Evolutionary conservation across 2,888 invertebrate genomes (phyloP), one percentile per base, ranked within the genome.

Genomic region (Rugalucina vietnamica): DNA sequence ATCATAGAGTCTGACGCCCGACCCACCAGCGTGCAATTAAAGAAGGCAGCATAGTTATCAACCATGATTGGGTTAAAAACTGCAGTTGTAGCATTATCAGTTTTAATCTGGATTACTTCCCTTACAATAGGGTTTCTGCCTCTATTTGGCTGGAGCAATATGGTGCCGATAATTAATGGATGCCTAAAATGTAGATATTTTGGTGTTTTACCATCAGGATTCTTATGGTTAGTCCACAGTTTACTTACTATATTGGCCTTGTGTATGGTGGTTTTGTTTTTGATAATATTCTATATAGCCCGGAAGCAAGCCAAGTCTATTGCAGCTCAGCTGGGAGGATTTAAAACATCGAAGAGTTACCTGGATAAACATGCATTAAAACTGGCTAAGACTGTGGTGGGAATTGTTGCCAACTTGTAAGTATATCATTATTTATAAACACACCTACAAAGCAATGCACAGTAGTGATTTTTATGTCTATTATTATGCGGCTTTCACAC

Each of bases 121-220:
- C 65, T 84, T 12, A 24, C 85, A 0, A 76, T 90, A 24, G 90
- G 90, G 29, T 77, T 89, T 50, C 65, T 89, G 21, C 91, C 91
- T 12, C 60, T 88, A 18, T 76, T 89, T 36, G 90, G 89, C 3
- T 90, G 90, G 89, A 37, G 76, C 24, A 65, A 78, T 29, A 18
- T 54, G 39, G 5, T 32, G 0, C 18, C 3, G 2, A 79, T 50
- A 5, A 72, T 82, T 10, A 54, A 79, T 5, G 81, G 81, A 18
- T 77, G 73, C 10, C 76, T 78, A 14, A 74, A 84, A 18, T 91
- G 91, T 75, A 69, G 83, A 75, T 91, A 86, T 75, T 91, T 90
- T 79, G 88, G 87, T 0, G 84, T 89, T 0, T 43, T 90, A 4
- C 65, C 82, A 0, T 39, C 84, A 24, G 79, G 85, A 12, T 91